Conservation (phyloP, 2,888 invertebrate species). For the Blastobasis adustella region DNA sequence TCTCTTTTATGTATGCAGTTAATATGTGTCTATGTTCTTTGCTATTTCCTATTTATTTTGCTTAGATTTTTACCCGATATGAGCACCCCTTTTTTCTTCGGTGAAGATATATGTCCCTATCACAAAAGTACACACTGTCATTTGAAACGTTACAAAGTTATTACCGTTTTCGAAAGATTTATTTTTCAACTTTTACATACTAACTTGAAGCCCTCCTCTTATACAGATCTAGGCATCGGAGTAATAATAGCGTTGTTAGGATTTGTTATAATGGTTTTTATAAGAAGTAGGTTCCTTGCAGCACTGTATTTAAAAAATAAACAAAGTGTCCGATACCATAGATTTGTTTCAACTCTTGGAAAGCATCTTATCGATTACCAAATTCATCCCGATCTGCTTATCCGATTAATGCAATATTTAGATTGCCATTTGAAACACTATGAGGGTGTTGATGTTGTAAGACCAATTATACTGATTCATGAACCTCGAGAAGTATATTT, state of each 20-base stretch:
- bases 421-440: slow-evolving; percentile 56
- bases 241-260: slow-evolving; percentile 14
- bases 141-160: not conserved
- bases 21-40: not conserved
- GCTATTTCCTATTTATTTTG: not conserved
- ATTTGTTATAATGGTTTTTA: slow-evolving; percentile 26
- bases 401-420: slow-evolving; percentile 42
- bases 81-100: not conserved
- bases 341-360: slow-evolving; percentile 39
- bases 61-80: not conserved
- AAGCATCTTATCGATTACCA: slow-evolving; percentile 34
- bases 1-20: not conserved
- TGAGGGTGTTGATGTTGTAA: slow-evolving; percentile 42
- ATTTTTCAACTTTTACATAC: not conserved
- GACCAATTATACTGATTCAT: slow-evolving; percentile 33
- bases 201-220: not conserved
- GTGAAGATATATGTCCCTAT: not conserved
- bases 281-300: slow-evolving; percentile 30
- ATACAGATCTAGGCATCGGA: not conserved
- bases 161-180: not conserved
- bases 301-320: slow-evolving; percentile 36
- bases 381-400: slow-evolving; percentile 40
- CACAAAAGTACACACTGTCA: not conserved
- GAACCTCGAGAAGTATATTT: slow-evolving; percentile 52
- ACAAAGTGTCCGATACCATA: slow-evolving; percentile 35